Percentiles rank a stretch among this genome's conserved stretches.
phyloP scores from a whole-genome alignment of 2,888 invertebrate species.

The Yponomeuta sedellus region DNA sequence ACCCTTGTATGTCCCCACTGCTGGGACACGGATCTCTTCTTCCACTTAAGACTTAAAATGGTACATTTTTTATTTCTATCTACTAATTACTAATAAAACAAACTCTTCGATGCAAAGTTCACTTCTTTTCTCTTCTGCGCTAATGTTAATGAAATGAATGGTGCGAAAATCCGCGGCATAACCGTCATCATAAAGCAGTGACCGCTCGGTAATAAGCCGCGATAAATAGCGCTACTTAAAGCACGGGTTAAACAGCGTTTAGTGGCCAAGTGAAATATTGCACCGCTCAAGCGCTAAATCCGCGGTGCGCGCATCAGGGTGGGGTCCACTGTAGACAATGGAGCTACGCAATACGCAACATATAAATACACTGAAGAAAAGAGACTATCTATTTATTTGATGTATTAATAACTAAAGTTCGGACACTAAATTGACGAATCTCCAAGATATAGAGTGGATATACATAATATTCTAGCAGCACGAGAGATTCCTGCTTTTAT shows the following conservation, averaged over 20 bases:
- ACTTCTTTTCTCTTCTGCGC: too few relatives aligned
- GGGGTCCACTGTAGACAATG: background rate
- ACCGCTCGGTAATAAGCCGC: background rate
- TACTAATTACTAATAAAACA: too few relatives aligned
- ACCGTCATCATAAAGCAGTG: background rate
- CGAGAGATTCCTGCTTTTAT: background rate
- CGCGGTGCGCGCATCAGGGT: background rate
- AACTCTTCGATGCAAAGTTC: background rate
- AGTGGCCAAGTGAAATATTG: background rate
- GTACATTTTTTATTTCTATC: too few relatives aligned
- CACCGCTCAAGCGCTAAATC: background rate
- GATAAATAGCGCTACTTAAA: background rate
- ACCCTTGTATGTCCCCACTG: too few relatives aligned
- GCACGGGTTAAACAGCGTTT: background rate
- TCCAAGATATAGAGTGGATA: too few relatives aligned
- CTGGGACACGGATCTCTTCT: too few relatives aligned
- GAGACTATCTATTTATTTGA: too few relatives aligned
- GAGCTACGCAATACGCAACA: background rate
- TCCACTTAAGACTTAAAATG: too few relatives aligned
- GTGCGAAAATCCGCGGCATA: background rate
- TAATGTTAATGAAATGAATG: background rate
- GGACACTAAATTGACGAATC: too few relatives aligned
- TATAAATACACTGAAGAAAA: too few relatives aligned
- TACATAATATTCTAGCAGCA: too few relatives aligned
- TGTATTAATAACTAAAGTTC: too few relatives aligned